A percentile compares a stretch with the other conserved stretches of the same genome.
Conservation (phyloP, 2,113 vertebrate species). For the Pelecanus crispus region DNA sequence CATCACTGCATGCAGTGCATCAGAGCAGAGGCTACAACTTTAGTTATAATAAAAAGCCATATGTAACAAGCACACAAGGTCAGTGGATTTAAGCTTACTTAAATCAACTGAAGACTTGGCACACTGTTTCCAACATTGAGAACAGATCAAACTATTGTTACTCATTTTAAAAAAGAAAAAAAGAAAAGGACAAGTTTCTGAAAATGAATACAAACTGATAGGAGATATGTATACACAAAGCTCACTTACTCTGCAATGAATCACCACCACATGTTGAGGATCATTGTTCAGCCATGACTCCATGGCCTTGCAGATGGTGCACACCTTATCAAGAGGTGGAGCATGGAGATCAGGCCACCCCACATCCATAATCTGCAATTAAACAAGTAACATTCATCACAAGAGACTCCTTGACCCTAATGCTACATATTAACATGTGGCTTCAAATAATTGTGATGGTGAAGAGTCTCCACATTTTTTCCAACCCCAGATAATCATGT, state of each 20-base stretch:
- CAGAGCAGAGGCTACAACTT: not conserved
- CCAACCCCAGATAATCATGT: not conserved
- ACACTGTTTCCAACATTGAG: not conserved
- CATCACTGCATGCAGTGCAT: not conserved
- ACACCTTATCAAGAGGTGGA: conserved; percentile 91
- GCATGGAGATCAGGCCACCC: conserved; percentile 96
- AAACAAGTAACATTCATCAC: not conserved
- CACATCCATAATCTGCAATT: conserved; percentile 85
- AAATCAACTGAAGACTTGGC: not conserved
- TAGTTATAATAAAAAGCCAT: not conserved
- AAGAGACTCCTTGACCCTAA: not conserved
- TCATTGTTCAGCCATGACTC: conserved; percentile 91
- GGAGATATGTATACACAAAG: not conserved
- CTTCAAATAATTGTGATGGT: not conserved
- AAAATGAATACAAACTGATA: not conserved
- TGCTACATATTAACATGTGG: not conserved
- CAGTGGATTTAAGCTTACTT: not conserved
- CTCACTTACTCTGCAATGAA: conserved; percentile 89
- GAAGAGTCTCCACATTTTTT: not conserved
- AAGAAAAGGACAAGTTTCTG: not conserved
- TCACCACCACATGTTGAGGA: conserved; percentile 88
- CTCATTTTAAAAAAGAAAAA: too few species aligned
- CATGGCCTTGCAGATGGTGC: conserved; percentile 95
- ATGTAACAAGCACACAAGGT: not conserved
- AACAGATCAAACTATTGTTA: not conserved